Base-by-base conservation (phyloP, 1,140 invertebrate species). In the Charaxes varanes region DNA sequence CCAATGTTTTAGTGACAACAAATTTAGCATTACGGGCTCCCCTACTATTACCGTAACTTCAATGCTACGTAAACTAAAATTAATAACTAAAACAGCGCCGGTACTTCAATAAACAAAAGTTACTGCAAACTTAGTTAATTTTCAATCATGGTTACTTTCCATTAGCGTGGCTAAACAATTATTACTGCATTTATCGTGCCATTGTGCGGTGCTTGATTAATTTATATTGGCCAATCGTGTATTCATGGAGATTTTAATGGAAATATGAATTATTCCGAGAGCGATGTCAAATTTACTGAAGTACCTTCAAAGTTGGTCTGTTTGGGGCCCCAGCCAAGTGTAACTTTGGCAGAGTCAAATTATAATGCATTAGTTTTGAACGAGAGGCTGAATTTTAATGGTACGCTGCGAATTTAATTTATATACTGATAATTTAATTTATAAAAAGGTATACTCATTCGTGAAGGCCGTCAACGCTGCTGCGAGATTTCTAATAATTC, bases 191-290 rank as follows among this genome's bases (percentile, higher is more conserved):
- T 18, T 16, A 17, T 10, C 3, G 12, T 16, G 1, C 28, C 16
- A 17, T 31, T 31, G 15, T 11, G 15, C 28, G 1, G 1, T 35
- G 41, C 36, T 30, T 43, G 41, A 36, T 43, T 36, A 43, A 43
- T 43, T 36, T 43, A 43, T 43, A 43, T 36, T 35, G 33, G 23
- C 14, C 32, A 23, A 35, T 28, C 33, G 18, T 26, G 31, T 43
- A 43, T 43, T 36, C 41, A 31, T 16, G 32, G 23, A 14, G 14
- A 18, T 35, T 43, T 43, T 36, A 43, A 43, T 43, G 32, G 33
- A 43, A 28, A 8, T 43, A 43, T 43, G 17, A 43, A 43, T 43
- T 43, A 43, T 43, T 43, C 41, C 19, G 18, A 16, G 27, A 10
- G 8, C 24, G 15, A 43, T 27, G 32, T 27, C 26, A 21, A 36